Evolutionary conservation across 2,888 invertebrate species (phyloP).

Genomic region (Dendrolimus pini): DNA sequence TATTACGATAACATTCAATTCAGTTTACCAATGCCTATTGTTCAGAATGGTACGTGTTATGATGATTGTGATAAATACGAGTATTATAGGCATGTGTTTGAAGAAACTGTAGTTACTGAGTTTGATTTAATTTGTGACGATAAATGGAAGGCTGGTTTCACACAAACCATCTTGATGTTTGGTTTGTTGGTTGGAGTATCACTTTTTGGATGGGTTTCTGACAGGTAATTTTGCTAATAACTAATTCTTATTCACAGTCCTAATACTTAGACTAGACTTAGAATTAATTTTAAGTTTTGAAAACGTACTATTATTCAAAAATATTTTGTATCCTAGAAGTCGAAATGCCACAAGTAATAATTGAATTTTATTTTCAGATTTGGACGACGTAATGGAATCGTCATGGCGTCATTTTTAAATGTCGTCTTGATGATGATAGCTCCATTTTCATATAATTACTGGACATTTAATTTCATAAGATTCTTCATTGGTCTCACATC

Average conservation of each 20-base stretch:
- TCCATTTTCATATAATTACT: conserved; percentile 78
- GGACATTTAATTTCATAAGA: conserved; percentile 75
- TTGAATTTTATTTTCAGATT: conserved; percentile 25
- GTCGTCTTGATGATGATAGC: conserved; percentile 79
- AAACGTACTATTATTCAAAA: too few relatives aligned
- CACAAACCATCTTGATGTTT: conserved; percentile 42
- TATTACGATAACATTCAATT: background rate
- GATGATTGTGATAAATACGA: conserved; percentile 33
- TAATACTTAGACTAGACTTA: background rate
- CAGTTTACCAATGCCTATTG: conserved; percentile 2
- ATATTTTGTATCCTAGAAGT: too few relatives aligned
- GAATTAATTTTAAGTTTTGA: background rate
- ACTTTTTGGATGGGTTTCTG: conserved; percentile 50
- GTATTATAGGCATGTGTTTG: conserved; percentile 30
- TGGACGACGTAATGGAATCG: conserved; percentile 74
- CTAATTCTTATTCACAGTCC: background rate
- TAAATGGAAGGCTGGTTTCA: conserved; percentile 41
- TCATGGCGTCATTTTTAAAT: conserved; percentile 80
- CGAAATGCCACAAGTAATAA: background rate
- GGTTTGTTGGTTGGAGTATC: conserved; percentile 37
- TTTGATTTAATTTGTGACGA: conserved; percentile 40
- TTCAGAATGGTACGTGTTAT: conserved; percentile 34
- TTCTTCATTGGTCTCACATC: conserved; percentile 82
- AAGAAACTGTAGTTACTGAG: conserved; percentile 35
- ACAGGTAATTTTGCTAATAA: conserved; percentile 27